Conservation (phyloP, 2,113 vertebrate genomes). For the Mustela lutreola region DNA sequence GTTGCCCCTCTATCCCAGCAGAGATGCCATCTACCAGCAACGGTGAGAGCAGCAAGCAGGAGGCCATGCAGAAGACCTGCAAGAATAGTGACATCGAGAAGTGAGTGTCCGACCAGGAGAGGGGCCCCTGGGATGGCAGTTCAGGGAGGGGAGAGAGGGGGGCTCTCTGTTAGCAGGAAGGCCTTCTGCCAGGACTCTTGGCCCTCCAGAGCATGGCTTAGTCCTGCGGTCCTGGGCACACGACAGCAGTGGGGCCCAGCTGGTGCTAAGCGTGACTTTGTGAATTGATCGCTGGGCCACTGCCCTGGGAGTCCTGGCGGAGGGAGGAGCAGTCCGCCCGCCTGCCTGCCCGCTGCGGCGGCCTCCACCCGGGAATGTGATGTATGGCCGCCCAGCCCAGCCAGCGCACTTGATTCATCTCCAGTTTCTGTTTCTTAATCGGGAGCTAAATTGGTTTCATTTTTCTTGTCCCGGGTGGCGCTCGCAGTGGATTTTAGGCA, state of each 20-base stretch:
- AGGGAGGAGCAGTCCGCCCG: slow-evolving; percentile 82
- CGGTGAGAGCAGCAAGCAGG: slow-evolving; percentile 97
- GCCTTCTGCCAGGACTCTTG: slow-evolving; percentile 51
- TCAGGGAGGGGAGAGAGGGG: background rate
- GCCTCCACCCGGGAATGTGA: slow-evolving; percentile 87
- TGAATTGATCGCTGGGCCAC: slow-evolving; percentile 93
- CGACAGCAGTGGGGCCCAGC: slow-evolving; percentile 81
- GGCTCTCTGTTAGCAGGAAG: slow-evolving; percentile 19
- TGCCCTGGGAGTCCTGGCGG: slow-evolving; percentile 86
- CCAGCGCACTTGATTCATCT: slow-evolving; percentile 92
- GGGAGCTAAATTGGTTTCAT: slow-evolving; percentile 94
- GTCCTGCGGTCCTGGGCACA: slow-evolving; percentile 71
- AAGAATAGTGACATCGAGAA: slow-evolving; percentile 99
- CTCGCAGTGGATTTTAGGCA: slow-evolving; percentile 87
- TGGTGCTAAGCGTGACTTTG: slow-evolving; percentile 84
- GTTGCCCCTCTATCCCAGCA: slow-evolving; percentile 31
- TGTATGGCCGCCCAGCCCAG: slow-evolving; percentile 90
- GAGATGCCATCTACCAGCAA: slow-evolving; percentile 99
- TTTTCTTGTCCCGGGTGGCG: slow-evolving; percentile 90
- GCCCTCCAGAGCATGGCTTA: slow-evolving; percentile 41
- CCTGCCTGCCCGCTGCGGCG: slow-evolving; percentile 82
- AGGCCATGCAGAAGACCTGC: slow-evolving; percentile 97
- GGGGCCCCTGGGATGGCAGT: background rate
- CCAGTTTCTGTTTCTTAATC: slow-evolving; percentile 94
- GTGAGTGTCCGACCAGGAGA: slow-evolving; percentile 88